phyloP scores from a whole-genome alignment of 2,113 vertebrate species.

The Anolis carolinensis region DNA sequence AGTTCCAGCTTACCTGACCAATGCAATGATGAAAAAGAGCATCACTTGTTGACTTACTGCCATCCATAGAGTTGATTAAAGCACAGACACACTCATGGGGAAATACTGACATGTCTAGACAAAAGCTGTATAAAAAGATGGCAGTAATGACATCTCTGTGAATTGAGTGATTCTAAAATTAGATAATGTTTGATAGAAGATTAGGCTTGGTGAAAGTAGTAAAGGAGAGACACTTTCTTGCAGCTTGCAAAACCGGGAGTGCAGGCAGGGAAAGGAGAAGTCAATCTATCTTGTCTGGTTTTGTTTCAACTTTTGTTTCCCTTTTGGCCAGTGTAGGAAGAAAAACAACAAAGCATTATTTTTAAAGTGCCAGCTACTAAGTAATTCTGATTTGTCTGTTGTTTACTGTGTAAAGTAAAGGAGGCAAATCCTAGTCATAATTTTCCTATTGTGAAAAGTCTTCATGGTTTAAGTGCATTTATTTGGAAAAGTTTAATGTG shows the following conservation, averaged over 20 bases:
- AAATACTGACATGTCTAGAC: neutral
- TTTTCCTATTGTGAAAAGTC: conserved; percentile 9
- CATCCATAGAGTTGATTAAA: neutral
- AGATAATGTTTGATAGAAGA: neutral
- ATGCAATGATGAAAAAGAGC: neutral
- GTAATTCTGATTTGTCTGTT: neutral
- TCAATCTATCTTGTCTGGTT: conserved; percentile 19
- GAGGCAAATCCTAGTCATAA: neutral
- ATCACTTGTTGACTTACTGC: neutral
- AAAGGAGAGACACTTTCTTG: neutral
- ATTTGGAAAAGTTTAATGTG: neutral
- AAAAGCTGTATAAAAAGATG: neutral
- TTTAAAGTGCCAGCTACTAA: neutral
- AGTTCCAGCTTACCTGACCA: neutral
- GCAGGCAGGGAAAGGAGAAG: neutral
- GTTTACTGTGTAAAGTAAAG: neutral
- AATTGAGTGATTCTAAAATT: neutral
- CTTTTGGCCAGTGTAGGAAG: neutral
- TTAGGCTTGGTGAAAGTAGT: neutral
- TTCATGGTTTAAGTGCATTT: neutral
- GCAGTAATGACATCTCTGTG: neutral
- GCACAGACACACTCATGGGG: neutral
- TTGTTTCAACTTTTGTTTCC: conserved; percentile 21
- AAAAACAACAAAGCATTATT: neutral
- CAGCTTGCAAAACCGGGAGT: neutral